phyloP scores from a whole-genome alignment of 2,888 invertebrate species.

The Antheraea yamamai region DNA sequence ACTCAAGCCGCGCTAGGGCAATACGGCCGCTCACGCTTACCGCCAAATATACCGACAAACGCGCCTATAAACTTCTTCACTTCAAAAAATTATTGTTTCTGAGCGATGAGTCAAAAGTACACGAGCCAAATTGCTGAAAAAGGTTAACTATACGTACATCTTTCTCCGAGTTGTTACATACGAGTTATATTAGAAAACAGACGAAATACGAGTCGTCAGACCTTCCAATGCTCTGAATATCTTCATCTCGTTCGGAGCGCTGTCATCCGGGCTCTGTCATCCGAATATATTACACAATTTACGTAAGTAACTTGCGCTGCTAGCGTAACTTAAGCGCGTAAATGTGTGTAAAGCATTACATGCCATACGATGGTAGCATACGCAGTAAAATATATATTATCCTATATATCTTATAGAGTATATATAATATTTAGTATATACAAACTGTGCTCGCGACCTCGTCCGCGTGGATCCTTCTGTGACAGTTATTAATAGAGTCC shows the following conservation, averaged over 20 bases:
- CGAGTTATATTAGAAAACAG: neutral
- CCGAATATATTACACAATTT: constrained; percentile 13
- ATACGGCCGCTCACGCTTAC: no score
- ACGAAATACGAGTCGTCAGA: neutral
- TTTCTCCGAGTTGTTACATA: neutral
- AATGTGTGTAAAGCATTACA: constrained; percentile 10
- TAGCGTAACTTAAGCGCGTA: constrained; percentile 1
- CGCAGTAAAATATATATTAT: neutral
- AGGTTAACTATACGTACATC: no score
- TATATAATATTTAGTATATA: no score
- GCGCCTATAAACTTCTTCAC: no score
- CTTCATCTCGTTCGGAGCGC: neutral
- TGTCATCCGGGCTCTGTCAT: constrained; percentile 6
- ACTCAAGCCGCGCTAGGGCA: no score
- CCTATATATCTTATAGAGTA: neutral
- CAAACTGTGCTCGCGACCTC: no score
- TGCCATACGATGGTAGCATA: neutral
- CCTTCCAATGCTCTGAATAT: neutral
- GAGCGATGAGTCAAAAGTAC: no score
- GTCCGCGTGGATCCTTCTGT: no score
- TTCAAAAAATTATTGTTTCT: no score
- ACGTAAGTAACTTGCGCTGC: constrained; percentile 4
- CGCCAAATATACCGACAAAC: no score
- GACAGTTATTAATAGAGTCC: no score
- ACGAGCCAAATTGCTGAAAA: no score